These are phyloP conservation scores for Tokudaia muenninki DNA, from an alignment of 2,797 vertebrate species.

Conservation along the genomic window DNA sequence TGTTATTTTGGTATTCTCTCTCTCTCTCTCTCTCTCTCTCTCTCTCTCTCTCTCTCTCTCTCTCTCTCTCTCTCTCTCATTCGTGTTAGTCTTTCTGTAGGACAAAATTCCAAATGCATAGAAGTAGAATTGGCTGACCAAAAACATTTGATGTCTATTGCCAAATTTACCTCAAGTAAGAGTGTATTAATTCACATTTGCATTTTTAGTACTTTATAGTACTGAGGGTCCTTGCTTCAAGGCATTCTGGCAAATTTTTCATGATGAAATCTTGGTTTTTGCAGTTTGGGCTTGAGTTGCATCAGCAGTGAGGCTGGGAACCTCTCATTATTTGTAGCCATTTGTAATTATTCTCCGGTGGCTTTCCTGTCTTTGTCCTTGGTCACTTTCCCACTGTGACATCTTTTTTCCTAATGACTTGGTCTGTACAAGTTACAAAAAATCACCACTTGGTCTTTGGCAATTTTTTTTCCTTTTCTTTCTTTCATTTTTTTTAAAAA, in stretches of 20 bases:
- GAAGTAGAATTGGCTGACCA: not conserved
- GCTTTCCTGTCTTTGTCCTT: not conserved
- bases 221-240: not conserved
- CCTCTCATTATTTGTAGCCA: not conserved
- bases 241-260: not conserved
- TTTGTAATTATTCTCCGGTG: not conserved
- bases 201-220: not conserved
- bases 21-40: not conserved
- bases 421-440: slow-evolving; percentile 35
- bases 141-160: not conserved
- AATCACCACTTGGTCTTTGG: slow-evolving; percentile 3
- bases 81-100: slow-evolving; percentile 14
- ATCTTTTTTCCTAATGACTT: slow-evolving; percentile 34
- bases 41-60: not conserved
- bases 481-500: not conserved
- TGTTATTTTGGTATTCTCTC: not conserved
- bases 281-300: not conserved
- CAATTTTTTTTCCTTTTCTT: not conserved
- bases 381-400: not conserved
- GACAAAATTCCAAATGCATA: not conserved
- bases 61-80: not conserved
- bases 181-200: not conserved
- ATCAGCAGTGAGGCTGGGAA: not conserved
- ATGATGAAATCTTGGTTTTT: not conserved
- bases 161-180: not conserved